These are phyloP conservation scores for Nematopogon swammerdamellus DNA, from an alignment of 2,888 invertebrate species.

Conservation along the genomic window DNA sequence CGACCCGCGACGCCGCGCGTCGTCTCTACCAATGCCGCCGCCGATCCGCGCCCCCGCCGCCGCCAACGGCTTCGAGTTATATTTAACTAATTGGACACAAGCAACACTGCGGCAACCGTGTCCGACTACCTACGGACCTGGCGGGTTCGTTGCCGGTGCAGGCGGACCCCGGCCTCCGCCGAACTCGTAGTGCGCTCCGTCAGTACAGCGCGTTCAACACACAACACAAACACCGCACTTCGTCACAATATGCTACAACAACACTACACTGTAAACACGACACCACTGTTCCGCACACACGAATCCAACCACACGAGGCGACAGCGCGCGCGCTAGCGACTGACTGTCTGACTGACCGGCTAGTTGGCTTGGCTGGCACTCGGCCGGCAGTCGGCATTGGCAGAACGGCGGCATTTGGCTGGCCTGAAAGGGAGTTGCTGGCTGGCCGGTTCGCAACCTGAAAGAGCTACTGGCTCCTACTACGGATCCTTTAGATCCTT, in stretches of 20 bases:
- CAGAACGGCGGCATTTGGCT: too few species aligned
- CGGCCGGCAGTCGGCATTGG: too few species aligned
- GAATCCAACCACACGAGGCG: constrained; percentile 19
- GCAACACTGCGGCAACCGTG: neutral
- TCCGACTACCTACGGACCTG: neutral
- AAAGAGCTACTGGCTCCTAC: too few species aligned
- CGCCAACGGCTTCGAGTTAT: neutral
- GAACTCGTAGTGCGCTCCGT: neutral
- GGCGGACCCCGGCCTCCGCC: neutral
- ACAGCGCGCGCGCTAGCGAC: constrained; percentile 44
- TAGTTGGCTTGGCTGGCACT: too few species aligned
- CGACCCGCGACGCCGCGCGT: too few species aligned
- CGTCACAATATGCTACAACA: constrained; percentile 10
- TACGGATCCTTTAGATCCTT: too few species aligned
- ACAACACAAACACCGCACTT: neutral
- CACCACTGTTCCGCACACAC: constrained; percentile 15
- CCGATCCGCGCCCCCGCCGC: neutral
- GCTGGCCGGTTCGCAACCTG: too few species aligned
- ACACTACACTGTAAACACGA: constrained; percentile 47
- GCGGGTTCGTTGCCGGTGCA: neutral
- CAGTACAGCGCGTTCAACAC: neutral
- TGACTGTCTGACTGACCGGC: neutral
- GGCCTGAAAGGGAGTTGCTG: too few species aligned
- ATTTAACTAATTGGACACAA: neutral
- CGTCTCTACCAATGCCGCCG: too few species aligned